Base-by-base conservation (phyloP, 2,888 invertebrate species). In the Hydrotaea diabolus region DNA sequence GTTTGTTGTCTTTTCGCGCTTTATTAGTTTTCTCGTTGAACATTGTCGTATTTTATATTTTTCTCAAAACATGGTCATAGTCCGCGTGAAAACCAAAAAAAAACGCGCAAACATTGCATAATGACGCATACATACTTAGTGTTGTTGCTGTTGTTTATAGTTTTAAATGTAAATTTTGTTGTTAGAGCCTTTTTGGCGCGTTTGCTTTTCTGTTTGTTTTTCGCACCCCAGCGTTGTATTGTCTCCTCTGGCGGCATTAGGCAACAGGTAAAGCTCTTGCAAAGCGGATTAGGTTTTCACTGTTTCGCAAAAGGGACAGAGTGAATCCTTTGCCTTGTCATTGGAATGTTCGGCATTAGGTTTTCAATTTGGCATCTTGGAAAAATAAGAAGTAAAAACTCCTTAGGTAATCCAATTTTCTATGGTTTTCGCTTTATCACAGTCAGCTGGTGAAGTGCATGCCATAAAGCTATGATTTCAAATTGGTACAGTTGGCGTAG, bases 1-100 rank as follows among this genome's bases (percentile, higher is more conserved):
- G 43, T 69, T 69, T 23, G n/a, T n/a, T n/a, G n/a, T n/a, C 46
- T 69, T 46, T 46, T 19, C 46, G 69, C 43, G 66, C 69, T 69
- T 69, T 69, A 69, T 69, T 69, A 69, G 69, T 69, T 69, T 69
- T 69, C 79, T 73, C 79, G 82, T 77, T 46, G 55, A 85, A 80
- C 85, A 85, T 82, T 75, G 62, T 79, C 82, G 85, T 85, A 85
- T 82, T 82, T 85, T 85, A 85, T 85, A 85, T 85, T 85, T n/a
- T 82, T 69, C 11, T 43, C 66, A 76, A n/a, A 85, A 85, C 85
- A 85, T 82, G 81, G 76, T 46, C 81, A 74, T 74, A 80, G 31
- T 26, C 46, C 21, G 71, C 73, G 69, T 46, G 66, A 66, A 76
- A 46, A 26, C n/a, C 59, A 46, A 79, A n/a, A n/a, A n/a, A n/a